Percentiles rank a stretch among this genome's conserved stretches.
Evolutionary conservation across 2,888 invertebrate species (phyloP).

Genomic region (Tachina fera): DNA sequence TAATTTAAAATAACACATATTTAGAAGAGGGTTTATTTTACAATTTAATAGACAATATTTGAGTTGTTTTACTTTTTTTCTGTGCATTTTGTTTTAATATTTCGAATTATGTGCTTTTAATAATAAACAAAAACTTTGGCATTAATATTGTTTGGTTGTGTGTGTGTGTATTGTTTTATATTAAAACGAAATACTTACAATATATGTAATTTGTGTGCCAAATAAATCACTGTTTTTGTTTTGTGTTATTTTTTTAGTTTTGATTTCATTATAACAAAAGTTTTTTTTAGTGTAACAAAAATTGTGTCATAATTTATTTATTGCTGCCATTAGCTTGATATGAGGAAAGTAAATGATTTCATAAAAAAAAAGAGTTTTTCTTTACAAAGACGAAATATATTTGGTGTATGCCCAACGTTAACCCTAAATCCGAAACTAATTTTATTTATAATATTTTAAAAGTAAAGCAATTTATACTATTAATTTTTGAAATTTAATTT

Average conservation of each 20-base stretch:
- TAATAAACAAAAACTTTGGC: conserved; percentile 39
- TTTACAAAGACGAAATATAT: not conserved
- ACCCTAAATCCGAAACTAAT: too few species aligned
- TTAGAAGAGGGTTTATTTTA: conserved; percentile 45
- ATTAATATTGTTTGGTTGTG: conserved; percentile 32
- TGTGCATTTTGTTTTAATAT: not conserved
- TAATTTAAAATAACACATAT: conserved; percentile 32
- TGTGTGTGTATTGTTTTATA: not conserved
- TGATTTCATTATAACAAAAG: conserved; percentile 29
- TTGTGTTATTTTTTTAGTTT: not conserved
- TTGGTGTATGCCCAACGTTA: too few species aligned
- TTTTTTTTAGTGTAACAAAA: conserved; percentile 23
- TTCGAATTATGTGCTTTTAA: conserved; percentile 27
- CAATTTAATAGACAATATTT: conserved; percentile 52
- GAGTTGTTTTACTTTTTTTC: conserved; percentile 1
- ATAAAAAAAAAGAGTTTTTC: not conserved
- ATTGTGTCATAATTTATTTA: conserved; percentile 48
- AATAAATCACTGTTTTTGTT: conserved; percentile 34
- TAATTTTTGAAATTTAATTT: too few species aligned
- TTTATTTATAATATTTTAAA: too few species aligned
- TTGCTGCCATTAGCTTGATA: not conserved
- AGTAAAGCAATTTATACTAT: too few species aligned
- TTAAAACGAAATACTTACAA: conserved; percentile 31
- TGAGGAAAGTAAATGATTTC: conserved; percentile 11
- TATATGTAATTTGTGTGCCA: conserved; percentile 28